phyloP scores from a whole-genome alignment of 2,113 vertebrate species.

The Aspiorhynchus laticeps region DNA sequence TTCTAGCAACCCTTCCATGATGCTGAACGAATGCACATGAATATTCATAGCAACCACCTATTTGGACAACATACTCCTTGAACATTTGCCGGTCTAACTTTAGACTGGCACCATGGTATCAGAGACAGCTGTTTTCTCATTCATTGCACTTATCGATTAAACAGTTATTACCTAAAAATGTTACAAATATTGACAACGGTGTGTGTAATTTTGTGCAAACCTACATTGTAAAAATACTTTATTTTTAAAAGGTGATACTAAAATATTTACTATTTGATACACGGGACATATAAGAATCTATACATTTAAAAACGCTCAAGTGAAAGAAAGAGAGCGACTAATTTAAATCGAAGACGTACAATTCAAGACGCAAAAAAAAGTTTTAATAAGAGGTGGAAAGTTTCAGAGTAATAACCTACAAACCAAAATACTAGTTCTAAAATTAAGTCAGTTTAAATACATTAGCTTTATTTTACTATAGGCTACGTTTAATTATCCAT shows the following conservation, averaged over 20 bases:
- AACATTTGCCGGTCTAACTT: neutral
- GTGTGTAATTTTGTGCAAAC: constrained; percentile 28
- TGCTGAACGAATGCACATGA: neutral
- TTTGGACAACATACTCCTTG: neutral
- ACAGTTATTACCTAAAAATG: neutral
- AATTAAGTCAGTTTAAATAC: neutral
- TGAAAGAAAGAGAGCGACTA: neutral
- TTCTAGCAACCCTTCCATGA: neutral
- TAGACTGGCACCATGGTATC: neutral
- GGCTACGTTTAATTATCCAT: neutral
- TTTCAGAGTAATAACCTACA: neutral
- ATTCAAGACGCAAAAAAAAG: neutral
- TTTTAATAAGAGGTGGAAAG: neutral
- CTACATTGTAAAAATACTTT: constrained; percentile 28
- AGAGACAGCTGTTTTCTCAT: constrained; percentile 10
- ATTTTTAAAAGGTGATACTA: neutral
- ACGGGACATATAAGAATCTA: neutral
- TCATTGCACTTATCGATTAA: constrained; percentile 18
- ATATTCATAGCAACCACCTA: neutral
- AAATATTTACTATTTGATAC: neutral
- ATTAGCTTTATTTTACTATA: neutral
- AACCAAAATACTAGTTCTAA: neutral
- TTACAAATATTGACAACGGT: constrained; percentile 18
- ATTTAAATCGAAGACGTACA: no score
- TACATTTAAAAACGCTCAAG: neutral